A percentile compares a stretch with the other conserved stretches of the same genome.
Conservation (phyloP, 2,797 vertebrate genomes). For the Cyclopterus lumpus region DNA sequence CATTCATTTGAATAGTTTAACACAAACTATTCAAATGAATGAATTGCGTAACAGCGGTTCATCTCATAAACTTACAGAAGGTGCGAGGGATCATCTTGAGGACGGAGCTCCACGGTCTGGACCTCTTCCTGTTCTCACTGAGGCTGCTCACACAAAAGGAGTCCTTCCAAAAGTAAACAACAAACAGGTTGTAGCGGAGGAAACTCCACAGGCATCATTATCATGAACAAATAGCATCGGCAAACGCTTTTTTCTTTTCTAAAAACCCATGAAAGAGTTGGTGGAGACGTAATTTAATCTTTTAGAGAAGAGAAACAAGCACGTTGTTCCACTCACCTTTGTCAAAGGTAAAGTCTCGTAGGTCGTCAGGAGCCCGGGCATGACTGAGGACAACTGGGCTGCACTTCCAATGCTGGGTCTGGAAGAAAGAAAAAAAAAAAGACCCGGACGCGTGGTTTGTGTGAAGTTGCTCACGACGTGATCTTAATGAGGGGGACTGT, state of each 20-base stretch:
- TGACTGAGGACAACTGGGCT: slow-evolving; percentile 59
- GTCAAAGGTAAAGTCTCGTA: slow-evolving; percentile 70
- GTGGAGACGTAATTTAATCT: neutral
- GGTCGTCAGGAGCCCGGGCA: slow-evolving; percentile 51
- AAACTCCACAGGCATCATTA: too few relatives aligned
- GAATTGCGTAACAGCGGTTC: neutral
- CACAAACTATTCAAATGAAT: neutral
- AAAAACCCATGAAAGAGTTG: neutral
- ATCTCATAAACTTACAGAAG: slow-evolving; percentile 63
- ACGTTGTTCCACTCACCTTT: slow-evolving; percentile 72
- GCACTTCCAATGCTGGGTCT: slow-evolving; percentile 16
- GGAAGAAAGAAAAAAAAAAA: neutral
- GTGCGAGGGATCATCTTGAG: slow-evolving; percentile 67
- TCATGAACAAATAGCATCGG: neutral
- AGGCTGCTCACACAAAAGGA: slow-evolving; percentile 51
- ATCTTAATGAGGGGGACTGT: slow-evolving; percentile 68
- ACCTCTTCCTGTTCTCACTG: slow-evolving; percentile 17
- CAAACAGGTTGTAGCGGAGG: rapidly evolving
- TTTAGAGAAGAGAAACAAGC: too few relatives aligned
- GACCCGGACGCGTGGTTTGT: slow-evolving; percentile 49
- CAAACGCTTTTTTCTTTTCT: neutral
- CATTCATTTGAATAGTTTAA: too few relatives aligned
- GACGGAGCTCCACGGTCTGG: slow-evolving; percentile 51
- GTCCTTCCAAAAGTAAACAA: slow-evolving; percentile 50
- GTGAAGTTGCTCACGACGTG: slow-evolving; percentile 61